phyloP scores from a whole-genome alignment of 1,140 invertebrate genomes.

The Gyrodactylus bullatarudis region DNA sequence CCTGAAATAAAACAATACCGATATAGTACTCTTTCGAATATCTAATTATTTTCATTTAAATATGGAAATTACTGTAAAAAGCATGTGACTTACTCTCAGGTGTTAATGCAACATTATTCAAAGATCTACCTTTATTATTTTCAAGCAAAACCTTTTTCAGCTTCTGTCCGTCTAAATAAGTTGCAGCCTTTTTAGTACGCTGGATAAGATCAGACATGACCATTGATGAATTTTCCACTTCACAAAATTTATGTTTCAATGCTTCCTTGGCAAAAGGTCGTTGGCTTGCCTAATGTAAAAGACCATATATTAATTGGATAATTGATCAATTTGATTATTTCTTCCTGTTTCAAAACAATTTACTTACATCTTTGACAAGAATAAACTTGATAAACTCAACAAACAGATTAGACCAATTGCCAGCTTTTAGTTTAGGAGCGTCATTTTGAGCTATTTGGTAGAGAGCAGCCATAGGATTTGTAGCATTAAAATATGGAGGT shows the following conservation, averaged over 20 bases:
- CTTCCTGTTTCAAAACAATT: background rate
- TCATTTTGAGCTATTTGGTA: background rate
- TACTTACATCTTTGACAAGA: background rate
- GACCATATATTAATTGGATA: no score
- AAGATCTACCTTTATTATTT: background rate
- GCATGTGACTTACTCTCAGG: background rate
- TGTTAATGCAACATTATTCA: background rate
- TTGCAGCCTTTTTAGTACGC: background rate
- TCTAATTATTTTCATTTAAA: background rate
- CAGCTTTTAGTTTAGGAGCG: background rate
- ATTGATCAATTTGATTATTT: no score
- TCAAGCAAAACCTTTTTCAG: background rate
- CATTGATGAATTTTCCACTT: background rate
- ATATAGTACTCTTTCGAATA: background rate
- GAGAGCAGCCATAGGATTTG: constrained; percentile 3
- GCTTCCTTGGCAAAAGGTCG: background rate
- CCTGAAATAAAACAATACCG: background rate
- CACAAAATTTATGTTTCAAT: background rate
- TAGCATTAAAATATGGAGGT: background rate
- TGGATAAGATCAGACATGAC: background rate
- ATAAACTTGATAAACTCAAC: background rate
- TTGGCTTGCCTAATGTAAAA: background rate
- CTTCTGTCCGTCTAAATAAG: background rate
- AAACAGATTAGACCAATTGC: background rate
- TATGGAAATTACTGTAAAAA: background rate